Evolutionary conservation across 2,113 vertebrate species (phyloP).

Genomic region (Elanoides forficatus): DNA sequence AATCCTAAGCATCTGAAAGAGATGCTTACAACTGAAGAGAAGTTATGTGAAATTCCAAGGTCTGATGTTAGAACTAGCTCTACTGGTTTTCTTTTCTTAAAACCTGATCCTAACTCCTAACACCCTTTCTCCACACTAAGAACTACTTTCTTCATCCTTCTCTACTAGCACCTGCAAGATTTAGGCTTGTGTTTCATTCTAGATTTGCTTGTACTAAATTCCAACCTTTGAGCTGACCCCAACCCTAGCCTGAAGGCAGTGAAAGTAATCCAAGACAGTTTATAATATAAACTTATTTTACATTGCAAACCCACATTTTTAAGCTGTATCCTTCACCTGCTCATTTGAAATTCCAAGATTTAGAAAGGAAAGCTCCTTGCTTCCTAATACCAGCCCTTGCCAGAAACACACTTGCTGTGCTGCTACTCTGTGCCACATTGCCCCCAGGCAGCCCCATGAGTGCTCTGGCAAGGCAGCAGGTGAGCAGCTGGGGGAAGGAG

Average conservation of each 20-base stretch:
- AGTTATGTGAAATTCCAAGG: neutral
- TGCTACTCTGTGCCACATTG: neutral
- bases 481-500: neutral
- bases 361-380: neutral
- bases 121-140: neutral
- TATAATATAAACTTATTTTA: neutral
- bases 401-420: neutral
- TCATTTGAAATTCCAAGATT: neutral
- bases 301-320: neutral
- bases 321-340: neutral
- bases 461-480: neutral
- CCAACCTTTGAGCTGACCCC: neutral
- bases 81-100: neutral
- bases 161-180: neutral
- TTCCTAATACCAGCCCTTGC: neutral
- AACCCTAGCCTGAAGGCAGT: neutral
- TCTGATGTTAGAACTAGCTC: neutral
- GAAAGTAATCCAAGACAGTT: neutral
- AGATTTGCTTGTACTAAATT: neutral
- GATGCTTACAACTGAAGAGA: neutral
- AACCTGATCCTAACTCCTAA: neutral
- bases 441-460: neutral
- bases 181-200: neutral
- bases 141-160: neutral
- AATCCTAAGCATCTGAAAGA: neutral